Conservation (phyloP, 2,113 vertebrate species). For the Gallinago undulata region DNA sequence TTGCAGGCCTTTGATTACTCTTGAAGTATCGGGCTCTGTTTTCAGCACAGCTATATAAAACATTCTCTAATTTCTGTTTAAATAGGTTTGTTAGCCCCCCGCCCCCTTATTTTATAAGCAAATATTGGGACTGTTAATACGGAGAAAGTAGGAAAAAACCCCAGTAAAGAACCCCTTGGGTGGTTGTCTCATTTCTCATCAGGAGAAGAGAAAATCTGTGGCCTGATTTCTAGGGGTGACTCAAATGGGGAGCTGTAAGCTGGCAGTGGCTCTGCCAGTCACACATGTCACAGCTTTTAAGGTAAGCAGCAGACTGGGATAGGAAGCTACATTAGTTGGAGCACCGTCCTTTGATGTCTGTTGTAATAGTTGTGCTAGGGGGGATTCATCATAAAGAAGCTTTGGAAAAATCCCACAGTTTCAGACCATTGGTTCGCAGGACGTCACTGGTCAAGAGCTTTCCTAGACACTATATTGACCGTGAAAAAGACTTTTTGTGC, state of each 20-base stretch:
- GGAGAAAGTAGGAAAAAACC: not conserved
- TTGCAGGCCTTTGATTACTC: slow-evolving; percentile 19
- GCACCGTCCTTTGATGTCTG: not conserved
- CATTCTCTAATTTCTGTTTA: slow-evolving; percentile 13
- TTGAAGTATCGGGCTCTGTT: not conserved
- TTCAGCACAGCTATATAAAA: not conserved
- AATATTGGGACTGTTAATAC: not conserved
- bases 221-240: not conserved
- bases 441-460: not conserved
- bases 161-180: not conserved
- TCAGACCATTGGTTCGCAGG: not conserved
- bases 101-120: not conserved
- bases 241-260: not conserved
- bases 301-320: not conserved
- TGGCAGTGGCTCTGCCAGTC: not conserved
- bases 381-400: not conserved
- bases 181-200: not conserved
- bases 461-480: not conserved
- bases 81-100: not conserved
- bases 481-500: not conserved
- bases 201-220: not conserved
- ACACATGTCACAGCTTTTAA: accelerated
- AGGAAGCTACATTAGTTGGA: not conserved
- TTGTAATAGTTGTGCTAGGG: not conserved
- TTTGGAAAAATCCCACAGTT: not conserved